Evolutionary conservation across 1,140 invertebrate species (phyloP).

Genomic region (Diuraphis noxia): DNA sequence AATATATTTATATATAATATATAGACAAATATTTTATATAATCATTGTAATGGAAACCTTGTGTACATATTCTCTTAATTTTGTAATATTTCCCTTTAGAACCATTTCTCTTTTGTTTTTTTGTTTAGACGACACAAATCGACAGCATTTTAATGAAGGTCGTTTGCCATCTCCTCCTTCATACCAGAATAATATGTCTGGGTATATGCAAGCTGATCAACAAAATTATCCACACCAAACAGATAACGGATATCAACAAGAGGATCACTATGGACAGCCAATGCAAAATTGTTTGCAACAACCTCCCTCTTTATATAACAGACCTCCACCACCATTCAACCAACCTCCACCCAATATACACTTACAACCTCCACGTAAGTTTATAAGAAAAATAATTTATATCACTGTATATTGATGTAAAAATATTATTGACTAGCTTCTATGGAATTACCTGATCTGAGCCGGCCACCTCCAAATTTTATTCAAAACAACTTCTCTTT

Average conservation of each 20-base stretch:
- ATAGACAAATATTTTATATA: constrained; percentile 25
- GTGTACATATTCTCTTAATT: constrained; percentile 44
- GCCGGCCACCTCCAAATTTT: constrained; percentile 60
- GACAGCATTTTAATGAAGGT: constrained; percentile 45
- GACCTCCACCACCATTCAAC: constrained; percentile 52
- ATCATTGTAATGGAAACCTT: constrained; percentile 36
- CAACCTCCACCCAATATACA: constrained; percentile 52
- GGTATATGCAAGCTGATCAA: constrained; percentile 31
- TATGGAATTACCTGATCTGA: constrained; percentile 57
- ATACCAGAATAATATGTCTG: constrained; percentile 41
- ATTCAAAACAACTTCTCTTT: constrained; percentile 67
- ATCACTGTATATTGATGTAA: not conserved
- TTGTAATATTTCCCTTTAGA: constrained; percentile 39
- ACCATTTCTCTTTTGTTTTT: constrained; percentile 49
- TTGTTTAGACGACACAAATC: constrained; percentile 50
- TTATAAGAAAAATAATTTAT: not conserved
- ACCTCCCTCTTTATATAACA: constrained; percentile 33
- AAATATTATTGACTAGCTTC: constrained; percentile 2
- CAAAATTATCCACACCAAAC: constrained; percentile 39
- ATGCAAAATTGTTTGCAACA: constrained; percentile 49
- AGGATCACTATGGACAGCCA: constrained; percentile 44
- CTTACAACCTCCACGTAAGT: constrained; percentile 54
- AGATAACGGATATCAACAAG: constrained; percentile 50
- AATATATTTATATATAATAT: constrained; percentile 30
- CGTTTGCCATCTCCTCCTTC: constrained; percentile 40